phyloP scores from a whole-genome alignment of 2,888 invertebrate genomes.

The Tiliacea citrago region DNA sequence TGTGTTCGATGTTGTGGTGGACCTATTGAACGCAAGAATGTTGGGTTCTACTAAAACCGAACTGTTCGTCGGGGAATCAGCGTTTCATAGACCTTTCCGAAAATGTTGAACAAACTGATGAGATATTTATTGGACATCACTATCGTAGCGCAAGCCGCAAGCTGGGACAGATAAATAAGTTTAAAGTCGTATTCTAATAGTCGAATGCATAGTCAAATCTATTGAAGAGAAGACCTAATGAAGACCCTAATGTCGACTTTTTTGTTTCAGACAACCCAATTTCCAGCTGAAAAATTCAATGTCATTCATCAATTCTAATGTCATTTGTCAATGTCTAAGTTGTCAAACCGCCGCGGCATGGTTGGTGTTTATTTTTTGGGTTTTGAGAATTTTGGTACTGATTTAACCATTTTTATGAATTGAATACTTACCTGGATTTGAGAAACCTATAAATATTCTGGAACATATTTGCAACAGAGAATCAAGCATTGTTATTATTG shows the following conservation, averaged over 20 bases:
- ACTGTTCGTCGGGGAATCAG: no score
- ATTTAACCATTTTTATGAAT: background rate
- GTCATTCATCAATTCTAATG: background rate
- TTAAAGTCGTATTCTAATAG: no score
- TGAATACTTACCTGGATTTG: background rate
- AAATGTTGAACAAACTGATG: no score
- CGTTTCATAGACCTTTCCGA: no score
- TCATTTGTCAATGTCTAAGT: background rate
- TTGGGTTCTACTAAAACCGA: no score
- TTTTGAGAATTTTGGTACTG: background rate
- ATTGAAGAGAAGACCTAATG: no score
- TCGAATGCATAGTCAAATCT: no score
- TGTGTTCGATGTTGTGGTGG: no score
- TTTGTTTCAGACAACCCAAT: background rate
- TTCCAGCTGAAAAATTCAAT: background rate
- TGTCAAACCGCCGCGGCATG: slow-evolving; percentile 8
- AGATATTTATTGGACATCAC: background rate
- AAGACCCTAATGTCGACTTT: no score
- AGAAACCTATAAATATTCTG: background rate
- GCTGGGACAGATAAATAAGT: background rate
- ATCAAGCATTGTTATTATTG: background rate
- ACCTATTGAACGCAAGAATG: no score
- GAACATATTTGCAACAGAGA: background rate
- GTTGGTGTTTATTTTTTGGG: slow-evolving; percentile 12
- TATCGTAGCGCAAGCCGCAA: background rate